Evolutionary conservation across 2,797 vertebrate genomes (phyloP), one percentile per base, ranked within the genome.

Genomic region (Chrosomus eos): DNA sequence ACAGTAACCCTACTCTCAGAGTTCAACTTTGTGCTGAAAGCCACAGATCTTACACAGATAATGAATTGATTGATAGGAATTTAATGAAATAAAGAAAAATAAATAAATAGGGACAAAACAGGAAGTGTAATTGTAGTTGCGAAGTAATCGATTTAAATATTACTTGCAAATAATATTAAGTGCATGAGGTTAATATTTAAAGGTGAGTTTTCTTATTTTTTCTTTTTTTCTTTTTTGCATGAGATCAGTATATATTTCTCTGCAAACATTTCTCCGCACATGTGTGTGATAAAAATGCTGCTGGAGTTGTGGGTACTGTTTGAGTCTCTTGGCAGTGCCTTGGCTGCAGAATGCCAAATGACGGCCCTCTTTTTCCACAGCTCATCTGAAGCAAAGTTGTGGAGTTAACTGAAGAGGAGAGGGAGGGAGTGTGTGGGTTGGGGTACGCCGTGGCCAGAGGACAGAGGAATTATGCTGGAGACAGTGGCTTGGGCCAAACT

Each of bases 401-500:
- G 83, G 48, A 48, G 58, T 60, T 33, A 36, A 51, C 40, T 62
- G 79, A 67, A 40, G 26, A 43, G 33, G 55, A 45, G 43, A 68
- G n/a, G 28, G 45, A 71, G 33, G 48, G 58, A 86, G 78, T 90
- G 88, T 91, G 91, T 89, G 92, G 89, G 92, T 91, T 94, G 92
- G 68, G 72, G 90, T 92, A 89, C 88, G 77, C 87, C 75, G 26
- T 93, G 93, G 93, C 92, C 94, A 92, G 92, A 89, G 92, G 93
- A 94, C 93, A 90, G 90, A 92, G 92, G 94, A 94, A 93, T 94
- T 94, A 94, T 92, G 91, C 90, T 86, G 91, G 95, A 96, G 95
- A 96, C 95, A 92, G 96, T 95, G 95, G 96, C 95, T 96, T 96
- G 95, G 96, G 95, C 93, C 1, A 79, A 51, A 51, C 10, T 93